Base-by-base conservation (phyloP, 2,797 vertebrate genomes). In the Neosilurus hyrtlii region DNA sequence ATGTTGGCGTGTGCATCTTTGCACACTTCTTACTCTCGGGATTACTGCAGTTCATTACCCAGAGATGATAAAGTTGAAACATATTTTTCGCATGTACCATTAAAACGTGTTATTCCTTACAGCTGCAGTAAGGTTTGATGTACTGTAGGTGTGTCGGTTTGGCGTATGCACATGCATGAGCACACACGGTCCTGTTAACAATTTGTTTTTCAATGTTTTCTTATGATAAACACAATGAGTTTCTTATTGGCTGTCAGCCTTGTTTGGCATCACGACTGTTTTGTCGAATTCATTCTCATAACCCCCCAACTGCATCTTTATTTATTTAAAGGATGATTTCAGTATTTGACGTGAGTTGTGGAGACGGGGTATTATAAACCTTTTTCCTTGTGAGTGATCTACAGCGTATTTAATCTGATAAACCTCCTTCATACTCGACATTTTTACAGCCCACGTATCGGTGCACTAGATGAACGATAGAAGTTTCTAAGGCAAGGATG, bases 251-350 rank as follows among this genome's bases (percentile, higher is more conserved):
- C 49, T 61, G 15, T 67, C 16, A 49, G 10, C 24, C 57, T 62
- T 62, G 22, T 65, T 22, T 66, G 49, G 26, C 30, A n/a, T 54
- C 57, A 30, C 4, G 20, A 68, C 51, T 24, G 52, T 80, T n/a
- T 66, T 74, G 61, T 80, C 62, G 67, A 49, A 1, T 30, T 57
- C 51, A 74, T 84, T 80, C 30, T 75, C 52, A 54, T 78, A 12
- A 16, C 52, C 49, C 1, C 7, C 54, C 51, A 52, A 20, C 35
- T 74, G 22, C 67, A 67, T 77, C 14, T 67, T 63, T 81, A 14
- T 62, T 61, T 73, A 59, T 82, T 82, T 35, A 63, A 80, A 75
- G 81, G 76, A 74, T 61, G 68, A 82, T 52, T 75, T 85, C 62
- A 74, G 75, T n/a, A 52, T 65, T 65, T 78, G 3, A 56, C 0